A percentile compares a stretch with the other conserved stretches of the same genome.
phyloP scores from a whole-genome alignment of 2,113 vertebrate genomes.

The Alethe diademata region DNA sequence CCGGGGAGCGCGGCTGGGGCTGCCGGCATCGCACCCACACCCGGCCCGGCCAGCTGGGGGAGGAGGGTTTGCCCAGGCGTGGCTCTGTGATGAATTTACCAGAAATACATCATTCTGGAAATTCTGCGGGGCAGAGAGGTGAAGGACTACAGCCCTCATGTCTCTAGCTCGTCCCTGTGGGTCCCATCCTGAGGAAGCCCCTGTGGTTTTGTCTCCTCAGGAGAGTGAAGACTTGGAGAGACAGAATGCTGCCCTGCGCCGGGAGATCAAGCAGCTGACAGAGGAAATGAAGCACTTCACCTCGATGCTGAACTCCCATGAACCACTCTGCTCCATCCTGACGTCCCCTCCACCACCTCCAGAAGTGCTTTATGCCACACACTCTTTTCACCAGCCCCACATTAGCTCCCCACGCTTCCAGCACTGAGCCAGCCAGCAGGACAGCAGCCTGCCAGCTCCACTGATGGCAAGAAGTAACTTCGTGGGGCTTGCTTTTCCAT shows the following conservation, averaged over 20 bases:
- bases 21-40: slow-evolving; percentile 21
- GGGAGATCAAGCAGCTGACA: slow-evolving; percentile 91
- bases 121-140: slow-evolving; percentile 58
- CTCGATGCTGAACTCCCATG: slow-evolving; percentile 87
- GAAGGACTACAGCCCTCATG: neutral
- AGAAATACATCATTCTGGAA: slow-evolving; percentile 72
- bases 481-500: neutral
- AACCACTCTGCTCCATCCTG: slow-evolving; percentile 86
- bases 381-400: slow-evolving; percentile 84
- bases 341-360: slow-evolving; percentile 72
- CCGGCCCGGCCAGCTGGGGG: neutral
- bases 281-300: slow-evolving; percentile 93
- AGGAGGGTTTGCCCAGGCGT: slow-evolving; percentile 71
- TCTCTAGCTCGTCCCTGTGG: neutral
- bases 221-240: slow-evolving; percentile 95
- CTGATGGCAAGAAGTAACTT: neutral
- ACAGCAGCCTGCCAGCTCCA: neutral
- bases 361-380: slow-evolving; percentile 81
- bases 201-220: slow-evolving; percentile 66
- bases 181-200: neutral
- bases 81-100: slow-evolving; percentile 46
- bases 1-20: neutral
- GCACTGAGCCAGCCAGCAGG: slow-evolving; percentile 73
- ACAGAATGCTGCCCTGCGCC: slow-evolving; percentile 89
- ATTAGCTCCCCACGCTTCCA: slow-evolving; percentile 89